These are phyloP conservation scores for Schizothorax lantsangensis DNA, from an alignment of 2,797 vertebrate genomes.

Conservation along the genomic window DNA sequence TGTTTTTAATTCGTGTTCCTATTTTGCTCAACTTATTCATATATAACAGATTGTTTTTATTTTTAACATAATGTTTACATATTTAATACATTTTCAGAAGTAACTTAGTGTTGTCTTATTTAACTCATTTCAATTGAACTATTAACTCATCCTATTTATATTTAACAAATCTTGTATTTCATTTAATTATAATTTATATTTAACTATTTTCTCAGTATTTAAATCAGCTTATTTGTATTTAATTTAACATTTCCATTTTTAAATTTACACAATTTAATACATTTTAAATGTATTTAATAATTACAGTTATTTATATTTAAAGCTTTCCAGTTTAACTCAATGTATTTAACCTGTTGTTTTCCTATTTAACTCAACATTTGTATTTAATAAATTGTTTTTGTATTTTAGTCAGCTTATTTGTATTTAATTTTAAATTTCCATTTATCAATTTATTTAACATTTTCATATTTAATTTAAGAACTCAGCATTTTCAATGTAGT, in stretches of 20 bases:
- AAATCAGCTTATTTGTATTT: neutral
- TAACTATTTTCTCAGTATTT: neutral
- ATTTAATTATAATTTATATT: neutral
- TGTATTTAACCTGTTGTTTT: neutral
- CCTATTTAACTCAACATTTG: neutral
- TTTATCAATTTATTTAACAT: neutral
- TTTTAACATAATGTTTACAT: neutral
- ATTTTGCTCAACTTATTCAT: neutral
- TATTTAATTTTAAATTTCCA: neutral
- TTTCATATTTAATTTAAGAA: neutral
- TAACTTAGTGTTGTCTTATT: neutral
- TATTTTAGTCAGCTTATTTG: neutral
- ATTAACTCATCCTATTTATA: neutral
- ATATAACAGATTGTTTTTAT: neutral
- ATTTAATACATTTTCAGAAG: neutral
- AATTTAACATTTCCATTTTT: neutral
- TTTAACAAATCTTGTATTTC: neutral
- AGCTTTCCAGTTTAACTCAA: neutral
- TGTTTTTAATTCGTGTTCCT: neutral
- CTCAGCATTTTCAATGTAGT: neutral
- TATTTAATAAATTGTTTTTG: neutral
- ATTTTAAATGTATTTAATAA: neutral
- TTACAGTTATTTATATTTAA: neutral
- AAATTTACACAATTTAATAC: neutral
- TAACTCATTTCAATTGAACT: neutral